These are phyloP conservation scores for Copidosoma aretas DNA, from an alignment of 2,888 invertebrate species.

Conservation along the genomic window DNA sequence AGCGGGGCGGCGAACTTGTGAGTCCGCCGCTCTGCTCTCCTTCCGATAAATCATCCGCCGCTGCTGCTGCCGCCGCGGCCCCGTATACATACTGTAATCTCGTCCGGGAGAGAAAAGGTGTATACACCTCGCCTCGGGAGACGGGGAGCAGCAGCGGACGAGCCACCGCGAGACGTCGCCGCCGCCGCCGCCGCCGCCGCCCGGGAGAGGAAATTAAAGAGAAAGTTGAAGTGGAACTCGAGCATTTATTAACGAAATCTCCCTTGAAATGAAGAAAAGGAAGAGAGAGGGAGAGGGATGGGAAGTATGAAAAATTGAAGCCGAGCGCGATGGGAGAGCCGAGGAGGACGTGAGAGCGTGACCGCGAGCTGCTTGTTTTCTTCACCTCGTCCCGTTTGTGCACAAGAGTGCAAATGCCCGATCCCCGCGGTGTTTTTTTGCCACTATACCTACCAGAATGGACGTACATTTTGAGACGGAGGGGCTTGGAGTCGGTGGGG, in stretches of 20 bases:
- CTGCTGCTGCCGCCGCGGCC: slow-evolving; percentile 2
- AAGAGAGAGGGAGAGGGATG: background rate
- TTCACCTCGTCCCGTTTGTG: background rate
- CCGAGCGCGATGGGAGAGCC: background rate
- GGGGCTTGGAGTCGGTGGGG: too few relatives aligned
- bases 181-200: too few relatives aligned
- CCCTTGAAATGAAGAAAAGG: slow-evolving; percentile 38
- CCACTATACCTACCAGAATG: background rate
- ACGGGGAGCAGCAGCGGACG: background rate
- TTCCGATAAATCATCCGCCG: slow-evolving; percentile 38
- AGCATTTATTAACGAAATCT: slow-evolving; percentile 42
- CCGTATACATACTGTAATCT: too few relatives aligned
- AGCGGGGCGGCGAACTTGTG: slow-evolving; percentile 31
- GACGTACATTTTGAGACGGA: too few relatives aligned
- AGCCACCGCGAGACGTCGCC: background rate
- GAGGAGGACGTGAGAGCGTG: slow-evolving; percentile 29
- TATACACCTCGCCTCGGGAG: too few relatives aligned
- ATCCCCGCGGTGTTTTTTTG: background rate
- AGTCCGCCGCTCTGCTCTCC: slow-evolving; percentile 33
- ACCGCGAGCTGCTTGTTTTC: slow-evolving; percentile 11
- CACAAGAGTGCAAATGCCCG: background rate
- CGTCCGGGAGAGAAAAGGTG: background rate
- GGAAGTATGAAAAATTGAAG: slow-evolving; percentile 22
- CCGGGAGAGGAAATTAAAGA: slow-evolving; percentile 35
- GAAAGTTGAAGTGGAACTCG: slow-evolving; percentile 17